These are phyloP conservation scores for Alces alces DNA, from an alignment of 2,113 vertebrate species.

Conservation along the genomic window DNA sequence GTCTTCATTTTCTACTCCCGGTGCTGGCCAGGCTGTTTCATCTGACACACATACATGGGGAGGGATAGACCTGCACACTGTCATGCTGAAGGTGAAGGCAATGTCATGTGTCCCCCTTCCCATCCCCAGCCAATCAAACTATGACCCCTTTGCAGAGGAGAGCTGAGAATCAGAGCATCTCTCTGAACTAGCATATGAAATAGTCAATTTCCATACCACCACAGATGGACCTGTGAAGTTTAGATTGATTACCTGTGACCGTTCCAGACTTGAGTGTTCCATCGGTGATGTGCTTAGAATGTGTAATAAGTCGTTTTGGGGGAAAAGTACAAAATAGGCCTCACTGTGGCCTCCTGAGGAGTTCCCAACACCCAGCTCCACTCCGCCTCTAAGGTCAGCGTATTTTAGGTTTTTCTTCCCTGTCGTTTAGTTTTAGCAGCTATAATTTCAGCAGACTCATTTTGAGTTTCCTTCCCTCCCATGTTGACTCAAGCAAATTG, in stretches of 20 bases:
- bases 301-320: background rate
- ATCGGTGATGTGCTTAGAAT: background rate
- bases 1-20: rapidly evolving
- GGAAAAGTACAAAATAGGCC: background rate
- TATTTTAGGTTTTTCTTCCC: background rate
- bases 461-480: slow-evolving; percentile 35
- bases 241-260: background rate
- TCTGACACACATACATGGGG: too few species aligned
- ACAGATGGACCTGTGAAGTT: background rate
- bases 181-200: background rate
- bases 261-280: background rate
- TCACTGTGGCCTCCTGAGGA: background rate
- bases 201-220: background rate
- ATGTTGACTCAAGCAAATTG: background rate
- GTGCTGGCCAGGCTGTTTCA: too few species aligned
- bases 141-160: background rate
- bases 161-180: background rate
- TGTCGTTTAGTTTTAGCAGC: slow-evolving; percentile 24
- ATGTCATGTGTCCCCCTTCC: background rate
- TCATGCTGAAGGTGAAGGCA: background rate
- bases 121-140: background rate
- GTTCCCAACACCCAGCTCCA: background rate
- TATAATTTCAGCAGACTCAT: slow-evolving; percentile 17
- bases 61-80: background rate
- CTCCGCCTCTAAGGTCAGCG: background rate